A percentile compares a stretch with the other conserved stretches of the same genome.
Conservation (phyloP, 2,113 vertebrate genomes). For the Coptodon bakossiorum region DNA sequence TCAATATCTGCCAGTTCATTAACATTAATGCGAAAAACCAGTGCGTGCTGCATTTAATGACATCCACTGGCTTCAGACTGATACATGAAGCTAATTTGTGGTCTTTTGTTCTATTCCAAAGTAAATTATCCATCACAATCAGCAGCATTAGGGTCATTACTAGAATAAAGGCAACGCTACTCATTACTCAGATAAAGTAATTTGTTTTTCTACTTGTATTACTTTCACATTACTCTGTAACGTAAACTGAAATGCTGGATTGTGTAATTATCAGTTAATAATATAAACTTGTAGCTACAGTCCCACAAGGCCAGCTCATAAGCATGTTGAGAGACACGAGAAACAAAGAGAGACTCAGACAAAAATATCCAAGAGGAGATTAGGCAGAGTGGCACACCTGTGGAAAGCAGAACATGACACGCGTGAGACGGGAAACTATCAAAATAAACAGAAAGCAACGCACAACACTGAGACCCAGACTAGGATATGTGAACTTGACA, state of each 20-base stretch:
- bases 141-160: neutral
- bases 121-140: neutral
- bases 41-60: neutral
- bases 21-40: neutral
- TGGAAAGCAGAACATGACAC: no score
- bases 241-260: neutral
- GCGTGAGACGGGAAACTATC: neutral
- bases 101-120: neutral
- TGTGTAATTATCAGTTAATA: neutral
- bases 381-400: no score
- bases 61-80: neutral
- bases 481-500: neutral
- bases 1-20: neutral
- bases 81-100: neutral
- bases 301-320: accelerated
- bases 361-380: no score
- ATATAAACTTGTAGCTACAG: neutral
- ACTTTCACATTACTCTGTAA: neutral
- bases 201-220: neutral
- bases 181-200: neutral
- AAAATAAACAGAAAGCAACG: neutral
- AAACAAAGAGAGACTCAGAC: no score
- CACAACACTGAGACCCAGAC: neutral
- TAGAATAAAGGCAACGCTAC: neutral
- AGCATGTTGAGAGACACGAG: no score